Evolutionary conservation across 2,888 invertebrate species (phyloP), one percentile per base, ranked within the genome.

Genomic region (Pimpla rufipes): DNA sequence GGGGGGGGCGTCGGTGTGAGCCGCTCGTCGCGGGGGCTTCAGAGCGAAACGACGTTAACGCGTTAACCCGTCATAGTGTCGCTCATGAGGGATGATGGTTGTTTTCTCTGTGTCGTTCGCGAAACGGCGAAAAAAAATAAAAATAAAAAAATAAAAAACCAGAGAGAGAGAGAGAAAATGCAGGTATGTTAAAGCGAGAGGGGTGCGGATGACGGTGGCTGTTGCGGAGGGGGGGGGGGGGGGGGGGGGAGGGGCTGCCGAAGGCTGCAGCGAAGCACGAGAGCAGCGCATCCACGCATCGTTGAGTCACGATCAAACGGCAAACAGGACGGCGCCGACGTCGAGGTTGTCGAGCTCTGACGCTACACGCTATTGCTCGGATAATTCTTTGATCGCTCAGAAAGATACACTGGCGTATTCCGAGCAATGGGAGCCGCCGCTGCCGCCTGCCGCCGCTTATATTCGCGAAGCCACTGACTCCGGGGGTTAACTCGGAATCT

Each of bases 301-400:
- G 89, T 87, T 91, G 89, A 88, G 79, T 86, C 85, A 86, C 88
- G 90, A 90, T 92, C 91, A 91, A 91, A 90, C 90, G 89, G 85
- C 88, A 89, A 89, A 89, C 88, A 75, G 70, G 55, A 76, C 78
- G 88, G 87, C 86, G 86, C 88, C 89, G 89, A 87, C 88, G 86
- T 35, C 73, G 74, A 70, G 83, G 47, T 77, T 75, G 74, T 78
- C 70, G 70, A 21, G 74, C 59, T 75, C 66, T 71, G 45, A 70
- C 64, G 37, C 71, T 70, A 66, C 71, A 62, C 11, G 66, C 64
- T 71, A 16, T 57, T 71, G 71, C 67, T 76, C 88, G 88, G 90
- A 90, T 92, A 91, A 92, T 92, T 91, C 92, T 92, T 92, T 92
- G 92, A 92, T 92, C 91, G 90, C 88, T 89, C 88, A 88, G 88